These are phyloP conservation scores for Cryptotermes secundus DNA, from an alignment of 1,140 invertebrate genomes.

Conservation along the genomic window DNA sequence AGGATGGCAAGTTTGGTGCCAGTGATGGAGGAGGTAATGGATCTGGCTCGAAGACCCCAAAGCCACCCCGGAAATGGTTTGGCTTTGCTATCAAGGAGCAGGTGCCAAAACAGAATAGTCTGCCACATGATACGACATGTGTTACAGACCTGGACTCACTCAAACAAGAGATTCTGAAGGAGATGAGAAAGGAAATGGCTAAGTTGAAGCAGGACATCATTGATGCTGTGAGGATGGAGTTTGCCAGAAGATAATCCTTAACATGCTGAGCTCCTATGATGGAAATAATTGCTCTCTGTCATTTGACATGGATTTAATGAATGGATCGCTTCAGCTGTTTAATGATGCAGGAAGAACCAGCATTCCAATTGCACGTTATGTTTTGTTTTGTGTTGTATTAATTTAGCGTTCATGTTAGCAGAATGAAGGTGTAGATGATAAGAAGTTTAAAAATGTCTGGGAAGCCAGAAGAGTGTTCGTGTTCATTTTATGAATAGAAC, in stretches of 20 bases:
- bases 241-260: neutral
- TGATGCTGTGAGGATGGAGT: conserved; percentile 55
- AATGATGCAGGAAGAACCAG: neutral
- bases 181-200: conserved; percentile 85
- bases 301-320: neutral
- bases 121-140: conserved; percentile 51
- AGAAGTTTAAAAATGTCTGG: neutral
- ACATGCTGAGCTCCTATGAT: conserved; percentile 6
- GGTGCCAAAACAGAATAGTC: conserved; percentile 65
- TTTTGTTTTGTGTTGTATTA: conserved; percentile 12
- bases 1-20: conserved; percentile 37
- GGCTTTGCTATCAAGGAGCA: conserved; percentile 80
- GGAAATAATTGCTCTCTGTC: neutral
- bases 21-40: conserved; percentile 41
- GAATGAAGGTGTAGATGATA: neutral
- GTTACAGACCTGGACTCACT: conserved; percentile 81
- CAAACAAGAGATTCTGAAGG: conserved; percentile 88
- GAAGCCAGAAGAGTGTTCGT: neutral
- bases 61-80: conserved; percentile 77
- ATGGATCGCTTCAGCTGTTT: neutral
- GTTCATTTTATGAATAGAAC: neutral
- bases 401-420: conserved; percentile 17
- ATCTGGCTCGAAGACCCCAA: conserved; percentile 63
- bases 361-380: neutral
- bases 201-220: conserved; percentile 93